phyloP scores from a whole-genome alignment of 2,113 vertebrate genomes.

The Gymnobelideus leadbeateri region DNA sequence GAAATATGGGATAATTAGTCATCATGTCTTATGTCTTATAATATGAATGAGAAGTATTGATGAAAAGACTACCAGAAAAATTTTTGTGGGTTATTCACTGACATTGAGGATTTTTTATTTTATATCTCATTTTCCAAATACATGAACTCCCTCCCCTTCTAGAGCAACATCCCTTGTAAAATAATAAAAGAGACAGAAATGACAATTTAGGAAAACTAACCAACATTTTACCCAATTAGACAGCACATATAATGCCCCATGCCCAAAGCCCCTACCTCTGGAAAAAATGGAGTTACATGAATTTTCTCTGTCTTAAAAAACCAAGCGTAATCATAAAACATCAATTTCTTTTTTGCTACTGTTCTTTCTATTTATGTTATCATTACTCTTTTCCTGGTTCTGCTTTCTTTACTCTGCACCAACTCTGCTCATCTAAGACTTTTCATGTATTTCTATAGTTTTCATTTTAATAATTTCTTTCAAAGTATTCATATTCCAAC shows the following conservation, averaged over 20 bases:
- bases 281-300: neutral
- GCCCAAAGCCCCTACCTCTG: neutral
- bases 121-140: neutral
- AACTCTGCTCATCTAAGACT: neutral
- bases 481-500: neutral
- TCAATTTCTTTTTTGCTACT: neutral
- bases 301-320: neutral
- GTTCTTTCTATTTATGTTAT: neutral
- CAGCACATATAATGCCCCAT: neutral
- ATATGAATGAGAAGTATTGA: neutral
- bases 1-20: neutral
- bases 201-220: neutral
- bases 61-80: neutral
- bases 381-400: neutral
- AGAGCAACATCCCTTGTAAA: neutral
- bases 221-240: neutral
- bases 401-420: neutral
- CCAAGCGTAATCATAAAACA: neutral
- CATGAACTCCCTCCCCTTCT: neutral
- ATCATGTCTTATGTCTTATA: neutral
- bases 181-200: neutral
- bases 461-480: neutral
- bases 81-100: neutral
- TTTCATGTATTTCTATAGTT: neutral
- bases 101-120: neutral